These are phyloP conservation scores for Amphiprion percula DNA, from an alignment of 2,113 vertebrate genomes.

Conservation along the genomic window DNA sequence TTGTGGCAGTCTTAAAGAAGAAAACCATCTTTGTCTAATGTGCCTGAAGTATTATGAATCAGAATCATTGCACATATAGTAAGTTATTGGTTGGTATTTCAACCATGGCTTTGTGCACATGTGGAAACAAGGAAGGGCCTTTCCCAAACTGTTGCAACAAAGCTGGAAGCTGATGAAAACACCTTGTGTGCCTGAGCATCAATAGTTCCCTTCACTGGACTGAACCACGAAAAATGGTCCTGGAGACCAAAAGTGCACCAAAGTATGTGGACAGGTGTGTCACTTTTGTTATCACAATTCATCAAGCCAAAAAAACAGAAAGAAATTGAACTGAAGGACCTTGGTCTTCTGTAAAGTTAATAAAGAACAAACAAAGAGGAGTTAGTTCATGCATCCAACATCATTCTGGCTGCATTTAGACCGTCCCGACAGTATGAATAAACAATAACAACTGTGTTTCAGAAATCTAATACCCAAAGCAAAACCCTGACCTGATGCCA, in stretches of 20 bases:
- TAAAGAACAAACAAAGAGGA: too few relatives aligned
- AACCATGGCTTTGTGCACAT: too few relatives aligned
- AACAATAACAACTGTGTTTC: not conserved
- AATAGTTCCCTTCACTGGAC: constrained; percentile 3
- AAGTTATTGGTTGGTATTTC: too few relatives aligned
- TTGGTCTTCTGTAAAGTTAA: too few relatives aligned
- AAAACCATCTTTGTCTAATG: too few relatives aligned
- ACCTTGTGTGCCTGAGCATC: not conserved
- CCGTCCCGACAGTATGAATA: too few relatives aligned
- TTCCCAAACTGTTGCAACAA: not conserved
- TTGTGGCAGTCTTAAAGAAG: too few relatives aligned
- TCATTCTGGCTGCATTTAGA: not conserved
- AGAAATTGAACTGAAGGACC: too few relatives aligned
- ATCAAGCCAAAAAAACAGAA: not conserved
- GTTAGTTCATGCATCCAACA: too few relatives aligned
- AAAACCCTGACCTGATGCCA: not conserved
- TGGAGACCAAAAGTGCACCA: not conserved
- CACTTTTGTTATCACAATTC: not conserved
- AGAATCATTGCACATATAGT: too few relatives aligned
- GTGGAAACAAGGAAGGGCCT: not conserved
- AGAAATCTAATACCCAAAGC: not conserved
- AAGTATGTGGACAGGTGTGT: constrained; percentile 6
- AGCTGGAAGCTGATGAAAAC: not conserved
- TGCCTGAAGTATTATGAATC: too few relatives aligned
- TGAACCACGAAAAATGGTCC: not conserved